Evolutionary conservation across 2,113 vertebrate genomes (phyloP).

Genomic region (Columba janthina): DNA sequence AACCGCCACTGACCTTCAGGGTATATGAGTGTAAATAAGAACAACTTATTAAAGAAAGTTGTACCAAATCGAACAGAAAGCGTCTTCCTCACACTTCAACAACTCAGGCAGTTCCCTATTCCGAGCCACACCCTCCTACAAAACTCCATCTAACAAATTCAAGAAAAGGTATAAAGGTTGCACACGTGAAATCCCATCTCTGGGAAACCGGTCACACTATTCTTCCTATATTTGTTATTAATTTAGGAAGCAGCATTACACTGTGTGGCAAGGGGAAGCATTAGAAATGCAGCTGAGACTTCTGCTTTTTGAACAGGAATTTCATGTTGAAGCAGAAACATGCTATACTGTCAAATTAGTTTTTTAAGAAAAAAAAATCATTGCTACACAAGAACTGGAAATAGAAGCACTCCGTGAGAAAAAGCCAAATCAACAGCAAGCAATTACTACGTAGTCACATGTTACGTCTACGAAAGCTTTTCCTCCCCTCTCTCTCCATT

Average conservation of each 20-base stretch:
- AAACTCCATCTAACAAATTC: not conserved
- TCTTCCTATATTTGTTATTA: not conserved
- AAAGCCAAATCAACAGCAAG: not conserved
- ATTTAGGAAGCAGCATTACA: not conserved
- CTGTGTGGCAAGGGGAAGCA: not conserved
- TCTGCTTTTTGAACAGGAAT: not conserved
- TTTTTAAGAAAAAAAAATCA: not conserved
- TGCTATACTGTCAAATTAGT: not conserved
- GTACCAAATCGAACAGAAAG: not conserved
- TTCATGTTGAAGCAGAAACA: not conserved
- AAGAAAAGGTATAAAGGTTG: not conserved
- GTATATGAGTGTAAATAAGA: not conserved
- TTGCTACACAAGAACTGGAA: not conserved
- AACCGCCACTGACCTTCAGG: not conserved
- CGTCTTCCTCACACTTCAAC: not conserved
- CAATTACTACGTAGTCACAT: rapidly evolving
- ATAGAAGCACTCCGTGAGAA: not conserved
- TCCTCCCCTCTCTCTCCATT: not conserved
- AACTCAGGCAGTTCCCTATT: not conserved
- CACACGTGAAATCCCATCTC: not conserved
- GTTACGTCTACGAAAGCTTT: rapidly evolving
- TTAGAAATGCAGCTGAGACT: not conserved
- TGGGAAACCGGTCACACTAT: rapidly evolving
- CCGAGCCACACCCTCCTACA: not conserved
- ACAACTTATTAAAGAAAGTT: not conserved